Percentiles rank a stretch among this genome's conserved stretches.
phyloP scores from a whole-genome alignment of 2,888 invertebrate species.

The Drosophila demipolita region DNA sequence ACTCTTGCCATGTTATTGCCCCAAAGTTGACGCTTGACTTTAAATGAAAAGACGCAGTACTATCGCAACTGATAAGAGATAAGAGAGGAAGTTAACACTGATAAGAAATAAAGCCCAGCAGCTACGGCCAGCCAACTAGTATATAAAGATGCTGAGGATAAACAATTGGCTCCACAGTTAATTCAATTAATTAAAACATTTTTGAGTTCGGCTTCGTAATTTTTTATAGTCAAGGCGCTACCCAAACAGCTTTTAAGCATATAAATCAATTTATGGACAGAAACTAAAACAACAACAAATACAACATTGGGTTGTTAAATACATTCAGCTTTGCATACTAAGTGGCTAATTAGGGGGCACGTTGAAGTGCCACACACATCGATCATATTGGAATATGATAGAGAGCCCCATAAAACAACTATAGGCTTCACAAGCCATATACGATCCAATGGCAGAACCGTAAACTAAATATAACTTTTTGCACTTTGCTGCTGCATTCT shows the following conservation, averaged over 20 bases:
- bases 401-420: slow-evolving; percentile 56
- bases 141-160: slow-evolving; percentile 65
- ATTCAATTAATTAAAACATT: slow-evolving; percentile 59
- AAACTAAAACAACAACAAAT: slow-evolving; percentile 18
- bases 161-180: slow-evolving; percentile 48
- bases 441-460: slow-evolving; percentile 38
- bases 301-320: slow-evolving; percentile 43
- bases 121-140: slow-evolving; percentile 9
- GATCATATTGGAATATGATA: slow-evolving; percentile 21
- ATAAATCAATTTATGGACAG: slow-evolving; percentile 53
- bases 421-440: slow-evolving; percentile 47
- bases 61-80: slow-evolving; percentile 62
- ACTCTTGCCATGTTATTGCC: slow-evolving; percentile 45
- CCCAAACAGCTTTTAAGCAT: slow-evolving; percentile 35
- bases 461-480: slow-evolving; percentile 59
- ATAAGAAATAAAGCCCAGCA: slow-evolving; percentile 25
- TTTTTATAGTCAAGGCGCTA: slow-evolving; percentile 41
- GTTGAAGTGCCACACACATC: slow-evolving; percentile 67
- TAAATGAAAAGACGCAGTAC: slow-evolving; percentile 55
- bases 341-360: slow-evolving; percentile 69
- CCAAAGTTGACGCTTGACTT: slow-evolving; percentile 23
- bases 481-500: slow-evolving; percentile 67
- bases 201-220: slow-evolving; percentile 31
- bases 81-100: slow-evolving; percentile 14
- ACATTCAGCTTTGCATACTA: slow-evolving; percentile 65